Percentiles rank a stretch among this genome's conserved stretches.
These are phyloP conservation scores for Willisornis vidua DNA, from an alignment of 2,113 vertebrate genomes.

Conservation along the genomic window DNA sequence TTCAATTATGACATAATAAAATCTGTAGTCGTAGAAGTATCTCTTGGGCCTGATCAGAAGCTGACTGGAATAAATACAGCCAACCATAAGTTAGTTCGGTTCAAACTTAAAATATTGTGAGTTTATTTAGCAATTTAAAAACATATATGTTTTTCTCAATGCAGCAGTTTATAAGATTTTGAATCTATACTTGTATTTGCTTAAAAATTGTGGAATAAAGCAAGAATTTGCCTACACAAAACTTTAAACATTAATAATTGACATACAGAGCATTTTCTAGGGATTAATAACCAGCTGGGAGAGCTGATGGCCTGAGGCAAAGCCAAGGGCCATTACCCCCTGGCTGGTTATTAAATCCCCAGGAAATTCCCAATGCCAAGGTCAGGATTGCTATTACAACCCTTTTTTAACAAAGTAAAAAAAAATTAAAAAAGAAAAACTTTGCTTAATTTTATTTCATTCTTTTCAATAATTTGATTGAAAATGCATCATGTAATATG, in stretches of 20 bases:
- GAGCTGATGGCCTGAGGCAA: slow-evolving; percentile 60
- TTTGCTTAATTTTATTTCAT: neutral
- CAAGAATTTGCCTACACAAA: neutral
- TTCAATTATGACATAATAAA: neutral
- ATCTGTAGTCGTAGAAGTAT: neutral
- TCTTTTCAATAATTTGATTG: neutral
- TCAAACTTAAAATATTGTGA: neutral
- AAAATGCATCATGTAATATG: neutral
- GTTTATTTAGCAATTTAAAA: neutral
- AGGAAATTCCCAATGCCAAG: slow-evolving; percentile 49
- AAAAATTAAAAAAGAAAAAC: neutral
- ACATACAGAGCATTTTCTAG: slow-evolving; percentile 3
- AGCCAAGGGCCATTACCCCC: slow-evolving; percentile 66
- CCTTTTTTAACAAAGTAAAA: neutral
- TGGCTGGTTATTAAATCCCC: slow-evolving; percentile 63
- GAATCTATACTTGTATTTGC: neutral
- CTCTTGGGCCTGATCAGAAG: neutral
- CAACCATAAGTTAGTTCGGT: neutral
- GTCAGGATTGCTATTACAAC: neutral
- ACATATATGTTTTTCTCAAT: neutral
- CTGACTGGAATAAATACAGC: neutral
- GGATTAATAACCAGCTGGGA: slow-evolving; percentile 68
- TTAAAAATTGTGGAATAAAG: neutral
- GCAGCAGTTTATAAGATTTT: neutral
- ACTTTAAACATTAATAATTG: slow-evolving; percentile 62